A percentile compares a stretch with the other conserved stretches of the same genome.
These are phyloP conservation scores for Acipenser transmontanus DNA, from an alignment of 2,797 vertebrate genomes.

Conservation along the genomic window DNA sequence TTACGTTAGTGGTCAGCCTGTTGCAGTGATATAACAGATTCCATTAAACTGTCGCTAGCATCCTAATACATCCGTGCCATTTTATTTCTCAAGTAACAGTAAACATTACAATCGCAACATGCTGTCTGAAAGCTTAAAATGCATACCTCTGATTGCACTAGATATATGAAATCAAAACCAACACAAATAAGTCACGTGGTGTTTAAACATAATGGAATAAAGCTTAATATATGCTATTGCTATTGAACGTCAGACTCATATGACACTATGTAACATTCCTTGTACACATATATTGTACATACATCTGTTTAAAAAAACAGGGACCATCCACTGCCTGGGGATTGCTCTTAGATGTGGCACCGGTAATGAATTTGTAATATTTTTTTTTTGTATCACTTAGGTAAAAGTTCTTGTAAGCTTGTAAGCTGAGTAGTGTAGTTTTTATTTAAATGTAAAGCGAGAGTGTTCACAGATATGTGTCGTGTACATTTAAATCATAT, in stretches of 20 bases:
- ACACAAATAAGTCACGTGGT: too few species aligned
- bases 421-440: constrained; percentile 5
- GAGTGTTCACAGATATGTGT: constrained; percentile 4
- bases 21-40: background rate
- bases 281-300: too few species aligned
- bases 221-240: background rate
- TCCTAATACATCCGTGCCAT: too few species aligned
- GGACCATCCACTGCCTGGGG: constrained; percentile 8
- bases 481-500: constrained; percentile 22
- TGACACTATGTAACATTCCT: too few species aligned
- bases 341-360: background rate
- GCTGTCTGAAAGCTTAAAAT: too few species aligned
- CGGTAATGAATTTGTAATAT: background rate
- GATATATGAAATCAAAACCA: too few species aligned
- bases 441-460: constrained; percentile 16
- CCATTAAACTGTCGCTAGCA: background rate
- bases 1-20: background rate
- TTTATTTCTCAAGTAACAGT: too few species aligned
- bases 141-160: too few species aligned
- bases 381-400: constrained; percentile 22
- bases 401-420: constrained; percentile 2
- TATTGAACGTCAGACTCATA: background rate
- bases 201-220: too few species aligned
- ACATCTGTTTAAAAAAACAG: background rate
- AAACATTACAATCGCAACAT: too few species aligned